Conservation (phyloP, 2,113 vertebrate species). For the Andinoacara biseriatus region DNA sequence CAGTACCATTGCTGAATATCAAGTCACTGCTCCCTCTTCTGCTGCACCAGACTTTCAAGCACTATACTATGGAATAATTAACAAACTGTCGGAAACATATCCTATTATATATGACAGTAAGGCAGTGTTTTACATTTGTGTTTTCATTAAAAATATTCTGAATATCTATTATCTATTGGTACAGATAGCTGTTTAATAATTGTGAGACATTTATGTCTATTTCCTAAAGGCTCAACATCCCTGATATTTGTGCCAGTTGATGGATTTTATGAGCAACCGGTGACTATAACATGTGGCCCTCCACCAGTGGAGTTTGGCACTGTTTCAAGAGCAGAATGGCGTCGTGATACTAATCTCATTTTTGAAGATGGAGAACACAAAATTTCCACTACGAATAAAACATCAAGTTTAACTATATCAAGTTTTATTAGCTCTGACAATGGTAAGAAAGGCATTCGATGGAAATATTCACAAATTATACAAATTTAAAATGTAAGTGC, state of each 20-base stretch:
- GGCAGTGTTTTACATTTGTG: not conserved
- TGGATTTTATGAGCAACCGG: rapidly evolving
- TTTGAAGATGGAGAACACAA: too few species aligned
- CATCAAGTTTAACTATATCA: too few species aligned
- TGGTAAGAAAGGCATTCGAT: not conserved
- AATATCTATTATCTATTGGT: not conserved
- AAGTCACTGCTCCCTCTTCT: not conserved
- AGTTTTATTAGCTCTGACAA: too few species aligned
- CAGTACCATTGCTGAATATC: slow-evolving; percentile 46
- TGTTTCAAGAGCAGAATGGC: not conserved
- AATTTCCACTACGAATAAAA: too few species aligned
- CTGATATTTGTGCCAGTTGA: not conserved
- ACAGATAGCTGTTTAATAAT: not conserved
- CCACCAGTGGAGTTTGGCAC: rapidly evolving
- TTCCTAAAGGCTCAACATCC: rapidly evolving
- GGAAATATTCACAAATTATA: not conserved
- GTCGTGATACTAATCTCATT: too few species aligned
- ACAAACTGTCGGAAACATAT: rapidly evolving
- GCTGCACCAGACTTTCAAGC: rapidly evolving
- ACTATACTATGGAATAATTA: not conserved
- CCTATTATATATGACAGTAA: slow-evolving; percentile 17
- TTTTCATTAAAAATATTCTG: not conserved
- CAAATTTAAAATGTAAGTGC: not conserved
- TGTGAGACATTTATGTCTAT: rapidly evolving
- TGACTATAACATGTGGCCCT: slow-evolving; percentile 36